Evolutionary conservation across 2,797 vertebrate species (phyloP), one percentile per base, ranked within the genome.

Genomic region (Neostethus bicornis): DNA sequence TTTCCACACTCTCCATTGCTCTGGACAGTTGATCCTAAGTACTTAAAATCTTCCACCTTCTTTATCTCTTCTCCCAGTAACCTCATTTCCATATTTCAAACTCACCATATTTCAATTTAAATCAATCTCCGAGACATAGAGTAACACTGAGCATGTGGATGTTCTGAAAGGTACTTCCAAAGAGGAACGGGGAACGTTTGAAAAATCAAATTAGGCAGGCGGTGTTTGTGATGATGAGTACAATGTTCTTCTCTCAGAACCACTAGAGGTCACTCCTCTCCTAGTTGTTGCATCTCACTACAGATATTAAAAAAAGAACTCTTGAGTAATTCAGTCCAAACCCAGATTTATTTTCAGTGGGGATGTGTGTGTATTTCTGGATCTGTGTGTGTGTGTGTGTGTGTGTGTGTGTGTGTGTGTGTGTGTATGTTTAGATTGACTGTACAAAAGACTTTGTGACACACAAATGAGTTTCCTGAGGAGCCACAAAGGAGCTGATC

Each of bases 381-480:
- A 46, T 58, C 19, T 37, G 21, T 51, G 44, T 37, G 14, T 54
- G 16, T 43, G 17, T 34, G 66, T 47, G 44, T 47, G n/a, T n/a
- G n/a, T n/a, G n/a, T n/a, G n/a, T n/a, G n/a, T 59, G 39, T 55
- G 57, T 35, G 32, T 47, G 31, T 44, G 46, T 58, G 19, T 37
- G 21, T 51, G 44, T 37, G 14, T 54, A n/a, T n/a, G n/a, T 46
- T 68, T 59, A 45, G 50, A 12, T 67, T 48, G 61, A 61, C 56
- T 51, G 43, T 61, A 66, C 70, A 67, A 54, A 68, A 61, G 70
- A 59, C 46, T 63, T 64, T 51, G 64, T 75, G 77, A 86, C 70
- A 66, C 70, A 83, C 72, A 11, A 65, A 73, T 83, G 72, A 73
- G 63, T 77, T 85, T 85, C 78, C 80, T 84, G 77, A 69, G 56